Evolutionary conservation across 1,140 invertebrate genomes (phyloP), one percentile per base, ranked within the genome.

Genomic region (Plodia interpunctella): DNA sequence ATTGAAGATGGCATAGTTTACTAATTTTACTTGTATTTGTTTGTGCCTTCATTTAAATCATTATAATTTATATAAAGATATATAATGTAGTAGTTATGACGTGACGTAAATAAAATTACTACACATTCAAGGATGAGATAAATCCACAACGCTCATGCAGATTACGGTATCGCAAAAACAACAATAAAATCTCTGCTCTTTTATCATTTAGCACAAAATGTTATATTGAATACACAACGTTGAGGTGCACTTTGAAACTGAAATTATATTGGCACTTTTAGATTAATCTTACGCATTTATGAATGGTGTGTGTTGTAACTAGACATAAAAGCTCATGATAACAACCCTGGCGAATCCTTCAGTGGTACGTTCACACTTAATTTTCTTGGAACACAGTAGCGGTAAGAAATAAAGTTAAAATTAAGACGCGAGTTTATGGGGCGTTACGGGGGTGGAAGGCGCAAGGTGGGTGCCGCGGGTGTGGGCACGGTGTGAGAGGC

Each of bases 401-500:
- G 79, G 82, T 88, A 85, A 86, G 83, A 87, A 87, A 88, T 88
- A 88, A 88, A 88, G 82, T 88, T 88, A 88, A 88, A 88, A 88
- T 87, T 88, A 87, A 88, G 86, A 88, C 83, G 81, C 83, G 80
- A 87, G 83, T 88, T 88, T 88, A 88, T 87, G 83, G 80, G 78
- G 86, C 83, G 85, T 84, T 83, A 81, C 76, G 76, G 73, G 67
- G 78, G 78, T 76, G 76, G 76, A 70, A 74, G 70, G 71, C 65
- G 72, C 59, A 57, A 68, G 75, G 78, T 77, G 72, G 72, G 59
- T 55, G 64, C 52, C 30, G 66, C 51, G 57, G 58, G 68, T 62
- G 67, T 35, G 59, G 61, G 62, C 59, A 60, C 68, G 79, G 74
- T 71, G 80, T 78, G 80, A 72, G 79, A 83, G 78, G 72, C 78